These are phyloP conservation scores for Corbicula japonica DNA, from an alignment of 2,888 invertebrate genomes.

Conservation along the genomic window DNA sequence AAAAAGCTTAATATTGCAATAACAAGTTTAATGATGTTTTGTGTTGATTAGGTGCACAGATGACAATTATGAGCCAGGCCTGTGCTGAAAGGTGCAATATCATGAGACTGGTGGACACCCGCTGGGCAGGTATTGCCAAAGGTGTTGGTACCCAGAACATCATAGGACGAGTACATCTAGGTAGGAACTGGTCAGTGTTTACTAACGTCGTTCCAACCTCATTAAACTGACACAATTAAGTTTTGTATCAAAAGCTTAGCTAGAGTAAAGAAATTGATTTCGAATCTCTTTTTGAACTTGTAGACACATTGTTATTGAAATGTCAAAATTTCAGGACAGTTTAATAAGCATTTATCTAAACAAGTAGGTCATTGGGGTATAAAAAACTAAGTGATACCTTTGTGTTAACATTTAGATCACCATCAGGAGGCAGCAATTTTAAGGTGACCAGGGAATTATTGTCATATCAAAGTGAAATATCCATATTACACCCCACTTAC, in stretches of 20 bases:
- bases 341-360: no score
- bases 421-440: no score
- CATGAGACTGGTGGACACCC: conserved; percentile 90
- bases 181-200: conserved; percentile 65
- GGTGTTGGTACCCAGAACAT: conserved; percentile 99
- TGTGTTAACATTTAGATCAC: no score
- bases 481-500: no score
- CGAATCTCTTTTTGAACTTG: neutral
- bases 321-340: no score
- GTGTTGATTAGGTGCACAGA: conserved; percentile 92
- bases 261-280: neutral
- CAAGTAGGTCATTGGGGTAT: no score
- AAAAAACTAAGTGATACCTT: no score
- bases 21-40: no score
- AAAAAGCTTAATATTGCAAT: neutral
- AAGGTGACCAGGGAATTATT: no score
- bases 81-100: conserved; percentile 93
- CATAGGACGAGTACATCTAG: conserved; percentile 95
- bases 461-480: no score
- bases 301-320: neutral
- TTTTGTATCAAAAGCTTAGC: neutral
- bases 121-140: conserved; percentile 98
- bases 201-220: no score
- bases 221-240: no score
- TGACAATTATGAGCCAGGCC: conserved; percentile 98